Evolutionary conservation across 2,797 vertebrate species (phyloP), one percentile per base, ranked within the genome.

Genomic region (Sphenodon punctatus): DNA sequence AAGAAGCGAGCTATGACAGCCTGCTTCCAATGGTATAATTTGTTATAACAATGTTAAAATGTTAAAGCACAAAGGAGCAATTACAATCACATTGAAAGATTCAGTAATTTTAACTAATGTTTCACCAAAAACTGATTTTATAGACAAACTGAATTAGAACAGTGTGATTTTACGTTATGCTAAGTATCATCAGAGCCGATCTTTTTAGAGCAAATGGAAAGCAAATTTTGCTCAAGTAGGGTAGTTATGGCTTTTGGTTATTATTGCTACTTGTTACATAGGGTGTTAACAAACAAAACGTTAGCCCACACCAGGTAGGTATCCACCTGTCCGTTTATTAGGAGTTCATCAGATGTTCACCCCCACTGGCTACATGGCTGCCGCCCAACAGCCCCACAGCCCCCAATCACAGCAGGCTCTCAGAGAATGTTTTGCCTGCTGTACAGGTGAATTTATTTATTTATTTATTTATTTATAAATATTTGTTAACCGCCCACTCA

Each of bases 21-120:
- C 59, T 53, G 27, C 41, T 87, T 89, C 65, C 69, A 70, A 75
- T 32, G 89, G 66, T 90, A 80, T 73, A 89, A 85, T 81, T 85
- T 20, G 34, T 73, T 88, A 64, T 42, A 93, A 88, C 81, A 69
- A 84, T 59, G 63, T 86, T 90, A 89, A 81, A 91, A 93, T 90
- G 93, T 94, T 82, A 88, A 94, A 90, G 88, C 63, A 78, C 85
- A 90, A 93, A 89, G 67, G 72, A 89, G 64, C 69, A 89, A 92
- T 89, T 93, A 91, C 65, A 93, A 90, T 91, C 88, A 84, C 75
- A 92, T 80, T 93, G 91, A 92, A 93, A 88, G 82, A 90, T 78
- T 80, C 77, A 0, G 15, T 87, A 91, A 89, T 90, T 93, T 90
- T 78, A 93, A 95, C 87, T 87, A 88, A 89, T 87, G 81, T 92